Evolutionary conservation across 2,113 vertebrate genomes (phyloP), one percentile per base, ranked within the genome.

Genomic region (Gymnarchus niloticus): DNA sequence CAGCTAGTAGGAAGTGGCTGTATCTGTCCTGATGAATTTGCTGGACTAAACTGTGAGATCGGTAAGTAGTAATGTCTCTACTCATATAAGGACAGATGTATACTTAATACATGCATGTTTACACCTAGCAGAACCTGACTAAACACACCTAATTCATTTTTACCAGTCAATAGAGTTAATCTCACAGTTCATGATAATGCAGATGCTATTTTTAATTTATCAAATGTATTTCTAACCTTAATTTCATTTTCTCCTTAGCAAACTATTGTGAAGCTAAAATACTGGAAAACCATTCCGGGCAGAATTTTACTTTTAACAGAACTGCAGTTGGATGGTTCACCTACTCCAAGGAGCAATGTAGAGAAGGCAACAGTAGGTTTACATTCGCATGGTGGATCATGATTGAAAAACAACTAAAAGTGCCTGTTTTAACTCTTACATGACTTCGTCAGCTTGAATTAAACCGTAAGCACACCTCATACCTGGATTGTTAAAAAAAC

Each of bases 251-350:
- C 54, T 41, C 25, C n/a, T 54, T 25, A 84, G 83, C 41, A 51
- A 84, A 73, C 48, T 84, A 73, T 48, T 84, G 83, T 46, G 73
- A 73, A 12, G 14, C 48, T 9, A 84, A 59, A 46, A 51, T 25
- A 21, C 73, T 73, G 8, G n/a, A 12, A 52, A 0, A n/a, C n/a
- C n/a, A n/a, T n/a, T n/a, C n/a, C n/a, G n/a, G n/a, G n/a, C n/a
- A n/a, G n/a, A n/a, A 9, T 41, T 84, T 84, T 14, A 84, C 59
- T 33, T 84, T 84, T 49, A 73, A 59, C n/a, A 41, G 73, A 54
- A 84, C 83, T n/a, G 33, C 25, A 2, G 61, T 84, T 54, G 83
- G 83, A 84, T 37, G 59, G 83, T 84, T 84, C 46, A 84, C 59
- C 61, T 84, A 84, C 59, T 73, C 83, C 44, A 65, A 9, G 7